Evolutionary conservation across 2,113 vertebrate genomes (phyloP).

Genomic region (Cromileptes altivelis): DNA sequence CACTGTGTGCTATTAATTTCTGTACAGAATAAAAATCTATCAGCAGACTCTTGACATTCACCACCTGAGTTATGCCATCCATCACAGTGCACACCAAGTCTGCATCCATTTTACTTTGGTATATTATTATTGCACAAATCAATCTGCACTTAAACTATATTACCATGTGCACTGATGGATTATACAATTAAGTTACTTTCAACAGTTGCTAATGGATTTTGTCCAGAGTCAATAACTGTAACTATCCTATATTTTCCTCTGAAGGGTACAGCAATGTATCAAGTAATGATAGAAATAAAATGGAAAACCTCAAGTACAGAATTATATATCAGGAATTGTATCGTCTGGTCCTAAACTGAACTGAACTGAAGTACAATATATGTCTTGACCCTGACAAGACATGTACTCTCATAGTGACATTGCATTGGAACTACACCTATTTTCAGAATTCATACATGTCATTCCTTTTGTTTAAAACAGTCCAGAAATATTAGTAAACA

Average conservation of each 20-base stretch:
- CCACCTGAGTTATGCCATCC: not conserved
- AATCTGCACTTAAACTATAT: not conserved
- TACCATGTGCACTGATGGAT: not conserved
- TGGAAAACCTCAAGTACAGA: not conserved
- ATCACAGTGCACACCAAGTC: not conserved
- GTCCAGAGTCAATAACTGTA: not conserved
- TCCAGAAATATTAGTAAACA: too few relatives aligned
- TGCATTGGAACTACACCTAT: too few relatives aligned
- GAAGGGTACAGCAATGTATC: not conserved
- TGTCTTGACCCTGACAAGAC: not conserved
- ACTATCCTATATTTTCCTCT: not conserved
- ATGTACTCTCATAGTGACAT: too few relatives aligned
- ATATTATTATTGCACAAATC: not conserved
- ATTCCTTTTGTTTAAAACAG: too few relatives aligned
- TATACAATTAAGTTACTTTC: not conserved
- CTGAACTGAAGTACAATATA: not conserved
- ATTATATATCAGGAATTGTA: too few relatives aligned
- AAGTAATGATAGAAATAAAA: not conserved
- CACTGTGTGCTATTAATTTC: not conserved
- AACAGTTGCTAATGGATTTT: slow-evolving; percentile 1
- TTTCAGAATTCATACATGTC: too few relatives aligned
- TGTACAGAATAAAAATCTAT: not conserved
- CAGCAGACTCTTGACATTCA: not conserved
- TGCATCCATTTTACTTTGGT: not conserved
- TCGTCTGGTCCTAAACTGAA: too few relatives aligned